Conservation (phyloP, 1,140 invertebrate genomes). For the Hydropsyche tenuis region DNA sequence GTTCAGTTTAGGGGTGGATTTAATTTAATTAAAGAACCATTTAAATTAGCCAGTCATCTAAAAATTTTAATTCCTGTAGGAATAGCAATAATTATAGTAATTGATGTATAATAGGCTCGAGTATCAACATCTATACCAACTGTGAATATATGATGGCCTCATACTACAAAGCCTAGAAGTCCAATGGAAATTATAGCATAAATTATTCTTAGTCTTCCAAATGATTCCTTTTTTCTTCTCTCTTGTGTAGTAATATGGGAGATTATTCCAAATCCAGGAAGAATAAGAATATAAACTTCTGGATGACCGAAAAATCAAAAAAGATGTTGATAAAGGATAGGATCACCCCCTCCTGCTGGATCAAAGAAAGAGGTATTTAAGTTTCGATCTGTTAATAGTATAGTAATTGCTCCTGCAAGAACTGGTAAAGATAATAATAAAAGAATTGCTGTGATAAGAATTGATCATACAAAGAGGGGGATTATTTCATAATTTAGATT, state of each 20-base stretch:
- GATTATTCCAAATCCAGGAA: conserved; percentile 70
- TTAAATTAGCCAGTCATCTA: conserved; percentile 67
- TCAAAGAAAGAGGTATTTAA: conserved; percentile 76
- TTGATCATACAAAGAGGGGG: conserved; percentile 70
- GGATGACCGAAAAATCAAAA: conserved; percentile 83
- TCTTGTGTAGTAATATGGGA: conserved; percentile 69
- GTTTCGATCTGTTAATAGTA: conserved; percentile 74
- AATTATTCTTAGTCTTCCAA: conserved; percentile 68
- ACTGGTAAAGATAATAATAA: conserved; percentile 72
- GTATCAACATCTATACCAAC: conserved; percentile 77
- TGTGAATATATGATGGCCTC: conserved; percentile 76
- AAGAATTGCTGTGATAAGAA: conserved; percentile 72
- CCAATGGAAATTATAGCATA: conserved; percentile 72
- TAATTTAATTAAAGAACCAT: conserved; percentile 63
- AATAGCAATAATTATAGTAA: conserved; percentile 77
- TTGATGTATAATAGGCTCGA: conserved; percentile 75
- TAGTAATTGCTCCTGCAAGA: conserved; percentile 76
- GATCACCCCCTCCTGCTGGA: conserved; percentile 70
- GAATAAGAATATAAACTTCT: conserved; percentile 78
- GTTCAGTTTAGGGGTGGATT: conserved; percentile 66
- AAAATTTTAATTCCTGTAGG: conserved; percentile 74
- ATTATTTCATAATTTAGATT: conserved; percentile 63
- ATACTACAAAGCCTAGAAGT: conserved; percentile 71
- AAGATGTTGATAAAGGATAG: conserved; percentile 77
- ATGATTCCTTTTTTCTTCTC: conserved; percentile 67